phyloP scores from a whole-genome alignment of 2,797 vertebrate genomes.

The Bucorvus abyssinicus region DNA sequence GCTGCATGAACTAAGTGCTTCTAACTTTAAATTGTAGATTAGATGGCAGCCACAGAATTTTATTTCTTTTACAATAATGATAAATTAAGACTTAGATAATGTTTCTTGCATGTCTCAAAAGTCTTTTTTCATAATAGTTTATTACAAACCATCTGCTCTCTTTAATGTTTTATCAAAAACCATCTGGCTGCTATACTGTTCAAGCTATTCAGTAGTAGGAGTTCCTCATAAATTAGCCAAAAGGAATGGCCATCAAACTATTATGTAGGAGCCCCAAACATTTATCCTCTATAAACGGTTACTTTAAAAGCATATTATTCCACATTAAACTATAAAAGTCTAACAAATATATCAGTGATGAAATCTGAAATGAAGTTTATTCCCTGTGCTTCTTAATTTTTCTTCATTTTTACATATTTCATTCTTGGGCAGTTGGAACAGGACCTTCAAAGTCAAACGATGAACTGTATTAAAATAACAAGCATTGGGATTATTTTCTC shows the following conservation, averaged over 20 bases:
- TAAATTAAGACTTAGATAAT: background rate
- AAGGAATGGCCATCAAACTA: background rate
- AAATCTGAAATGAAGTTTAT: background rate
- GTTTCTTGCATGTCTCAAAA: slow-evolving; percentile 5
- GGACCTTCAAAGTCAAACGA: background rate
- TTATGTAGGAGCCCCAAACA: background rate
- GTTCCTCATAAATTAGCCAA: background rate
- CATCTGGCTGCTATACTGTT: slow-evolving; percentile 65
- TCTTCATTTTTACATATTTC: background rate
- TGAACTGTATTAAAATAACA: background rate
- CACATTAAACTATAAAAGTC: background rate
- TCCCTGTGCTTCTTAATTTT: background rate
- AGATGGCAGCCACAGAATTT: background rate
- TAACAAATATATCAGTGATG: background rate
- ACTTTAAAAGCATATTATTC: background rate
- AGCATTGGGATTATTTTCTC: background rate
- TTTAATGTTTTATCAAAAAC: slow-evolving; percentile 72
- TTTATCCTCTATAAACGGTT: background rate
- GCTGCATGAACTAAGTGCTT: background rate
- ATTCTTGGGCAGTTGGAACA: background rate
- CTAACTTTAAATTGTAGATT: background rate
- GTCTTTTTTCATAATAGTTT: slow-evolving; percentile 28
- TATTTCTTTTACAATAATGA: background rate
- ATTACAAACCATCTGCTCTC: slow-evolving; percentile 64
- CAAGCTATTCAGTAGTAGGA: background rate